Percentiles rank a stretch among this genome's conserved stretches.
Conservation (phyloP, 2,797 vertebrate species). For the Falco novaeseelandiae region DNA sequence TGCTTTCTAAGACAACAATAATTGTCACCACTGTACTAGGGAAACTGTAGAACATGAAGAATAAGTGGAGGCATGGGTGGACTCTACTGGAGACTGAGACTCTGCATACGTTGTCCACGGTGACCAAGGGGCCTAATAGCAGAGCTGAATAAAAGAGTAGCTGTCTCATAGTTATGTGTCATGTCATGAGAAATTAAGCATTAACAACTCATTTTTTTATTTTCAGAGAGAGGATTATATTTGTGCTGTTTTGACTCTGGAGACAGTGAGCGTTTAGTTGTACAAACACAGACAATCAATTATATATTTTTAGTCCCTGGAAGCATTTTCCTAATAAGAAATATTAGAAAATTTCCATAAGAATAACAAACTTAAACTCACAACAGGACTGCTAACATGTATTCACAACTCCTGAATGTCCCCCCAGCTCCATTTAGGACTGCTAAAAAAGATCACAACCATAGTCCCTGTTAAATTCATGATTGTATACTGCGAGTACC, state of each 20-base stretch:
- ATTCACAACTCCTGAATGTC: background rate
- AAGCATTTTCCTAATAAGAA: background rate
- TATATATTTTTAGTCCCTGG: background rate
- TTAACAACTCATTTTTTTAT: background rate
- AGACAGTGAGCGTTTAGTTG: background rate
- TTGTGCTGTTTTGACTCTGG: background rate
- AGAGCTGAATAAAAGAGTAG: background rate
- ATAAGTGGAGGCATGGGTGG: background rate
- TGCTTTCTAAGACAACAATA: background rate
- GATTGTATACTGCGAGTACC: background rate
- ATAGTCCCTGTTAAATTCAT: background rate
- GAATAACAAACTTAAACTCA: background rate
- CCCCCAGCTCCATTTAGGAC: background rate
- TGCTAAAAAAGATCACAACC: background rate
- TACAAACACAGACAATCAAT: background rate
- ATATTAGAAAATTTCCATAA: background rate
- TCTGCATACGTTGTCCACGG: background rate
- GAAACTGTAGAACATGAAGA: background rate
- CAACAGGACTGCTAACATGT: background rate
- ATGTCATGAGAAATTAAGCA: background rate
- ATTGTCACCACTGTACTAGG: background rate
- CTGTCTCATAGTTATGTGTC: background rate
- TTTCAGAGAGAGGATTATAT: background rate
- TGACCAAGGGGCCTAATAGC: background rate
- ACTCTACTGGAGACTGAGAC: background rate